Evolutionary conservation across 2,113 vertebrate genomes (phyloP).

Genomic region (Trogon melanurus): DNA sequence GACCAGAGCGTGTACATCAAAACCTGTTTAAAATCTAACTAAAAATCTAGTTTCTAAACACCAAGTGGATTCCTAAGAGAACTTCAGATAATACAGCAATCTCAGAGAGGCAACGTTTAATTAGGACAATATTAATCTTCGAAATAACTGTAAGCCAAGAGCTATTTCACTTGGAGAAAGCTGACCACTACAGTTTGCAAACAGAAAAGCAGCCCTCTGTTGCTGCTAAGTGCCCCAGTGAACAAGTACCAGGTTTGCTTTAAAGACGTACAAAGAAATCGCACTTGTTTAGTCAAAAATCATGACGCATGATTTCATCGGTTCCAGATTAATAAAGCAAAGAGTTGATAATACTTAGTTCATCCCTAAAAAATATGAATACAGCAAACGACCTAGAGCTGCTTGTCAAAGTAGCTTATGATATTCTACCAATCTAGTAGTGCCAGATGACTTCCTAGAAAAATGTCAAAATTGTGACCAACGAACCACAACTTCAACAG

Average conservation of each 20-base stretch:
- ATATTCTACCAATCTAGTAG: background rate
- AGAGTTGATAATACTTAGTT: background rate
- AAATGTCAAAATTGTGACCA: background rate
- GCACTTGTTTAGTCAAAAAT: background rate
- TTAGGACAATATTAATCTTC: background rate
- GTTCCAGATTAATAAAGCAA: background rate
- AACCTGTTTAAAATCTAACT: background rate
- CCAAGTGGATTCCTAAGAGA: background rate
- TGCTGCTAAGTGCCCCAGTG: background rate
- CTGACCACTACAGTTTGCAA: background rate
- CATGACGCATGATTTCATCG: accelerated
- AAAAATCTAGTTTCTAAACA: background rate
- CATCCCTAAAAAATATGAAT: background rate
- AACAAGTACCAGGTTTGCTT: background rate
- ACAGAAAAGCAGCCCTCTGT: background rate
- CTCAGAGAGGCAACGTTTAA: background rate
- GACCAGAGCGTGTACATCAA: background rate
- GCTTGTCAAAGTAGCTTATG: background rate
- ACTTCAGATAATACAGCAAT: background rate
- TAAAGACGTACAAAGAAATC: background rate
- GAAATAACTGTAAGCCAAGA: background rate
- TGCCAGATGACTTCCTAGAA: background rate
- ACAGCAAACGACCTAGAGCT: background rate
- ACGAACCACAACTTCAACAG: background rate
- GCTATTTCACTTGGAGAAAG: background rate